Conservation (phyloP, 2,888 invertebrate genomes). For the Rhamphomyia laevipes region DNA sequence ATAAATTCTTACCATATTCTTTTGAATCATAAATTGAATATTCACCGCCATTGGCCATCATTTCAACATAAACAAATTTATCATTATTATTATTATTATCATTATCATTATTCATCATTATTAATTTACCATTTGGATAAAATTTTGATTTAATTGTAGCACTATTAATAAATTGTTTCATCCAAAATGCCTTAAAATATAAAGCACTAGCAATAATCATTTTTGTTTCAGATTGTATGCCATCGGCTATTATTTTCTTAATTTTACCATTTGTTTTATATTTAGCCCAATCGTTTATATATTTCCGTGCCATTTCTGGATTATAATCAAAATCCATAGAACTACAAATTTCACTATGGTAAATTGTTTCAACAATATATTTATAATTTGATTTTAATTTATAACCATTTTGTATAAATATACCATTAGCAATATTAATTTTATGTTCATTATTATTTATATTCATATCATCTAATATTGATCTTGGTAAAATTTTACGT, state of each 20-base stretch:
- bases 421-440: constrained; percentile 38
- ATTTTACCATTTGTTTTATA: constrained; percentile 45
- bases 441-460: not conserved
- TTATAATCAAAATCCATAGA: constrained; percentile 39
- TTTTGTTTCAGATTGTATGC: constrained; percentile 38
- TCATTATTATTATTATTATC: too few relatives aligned
- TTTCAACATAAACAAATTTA: constrained; percentile 32
- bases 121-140: constrained; percentile 12
- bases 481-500: too few relatives aligned
- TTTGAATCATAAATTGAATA: constrained; percentile 38
- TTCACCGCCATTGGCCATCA: constrained; percentile 48
- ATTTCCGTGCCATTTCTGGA: constrained; percentile 30
- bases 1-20: constrained; percentile 10
- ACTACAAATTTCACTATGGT: constrained; percentile 37
- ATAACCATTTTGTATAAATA: constrained; percentile 43
- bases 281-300: constrained; percentile 45
- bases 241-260: constrained; percentile 36
- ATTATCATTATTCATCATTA: constrained; percentile 7
- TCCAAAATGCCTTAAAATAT: constrained; percentile 46
- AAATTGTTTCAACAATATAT: constrained; percentile 35
- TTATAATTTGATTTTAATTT: constrained; percentile 40
- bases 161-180: constrained; percentile 41
- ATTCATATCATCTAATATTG: not conserved
- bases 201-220: constrained; percentile 49
- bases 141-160: constrained; percentile 28